phyloP scores from a whole-genome alignment of 2,797 vertebrate genomes.

The Columba guinea region DNA sequence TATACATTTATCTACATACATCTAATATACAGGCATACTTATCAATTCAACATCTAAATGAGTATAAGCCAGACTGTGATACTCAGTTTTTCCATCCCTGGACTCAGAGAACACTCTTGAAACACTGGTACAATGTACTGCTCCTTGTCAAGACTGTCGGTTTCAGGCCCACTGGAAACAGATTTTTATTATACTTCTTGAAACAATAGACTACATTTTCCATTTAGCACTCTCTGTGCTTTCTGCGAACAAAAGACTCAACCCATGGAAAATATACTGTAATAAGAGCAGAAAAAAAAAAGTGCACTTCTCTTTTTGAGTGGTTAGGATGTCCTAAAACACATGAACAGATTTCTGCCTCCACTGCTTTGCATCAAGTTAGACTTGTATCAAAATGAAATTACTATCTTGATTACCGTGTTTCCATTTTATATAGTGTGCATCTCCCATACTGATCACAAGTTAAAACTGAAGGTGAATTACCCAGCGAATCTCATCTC shows the following conservation, averaged over 20 bases:
- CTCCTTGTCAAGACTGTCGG: slow-evolving; percentile 5
- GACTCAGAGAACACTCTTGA: background rate
- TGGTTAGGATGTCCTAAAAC: background rate
- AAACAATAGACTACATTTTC: slow-evolving; percentile 55
- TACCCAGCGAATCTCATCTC: background rate
- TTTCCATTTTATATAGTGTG: background rate
- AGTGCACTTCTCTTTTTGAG: background rate
- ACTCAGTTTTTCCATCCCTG: slow-evolving; percentile 10
- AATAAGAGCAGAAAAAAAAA: slow-evolving; percentile 1
- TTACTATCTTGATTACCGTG: background rate
- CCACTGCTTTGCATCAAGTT: background rate
- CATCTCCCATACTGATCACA: background rate
- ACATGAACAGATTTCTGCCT: background rate
- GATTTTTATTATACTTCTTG: slow-evolving; percentile 59
- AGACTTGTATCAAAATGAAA: background rate
- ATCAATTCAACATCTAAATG: background rate
- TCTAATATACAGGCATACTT: background rate
- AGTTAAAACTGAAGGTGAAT: background rate
- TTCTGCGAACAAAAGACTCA: slow-evolving; percentile 45
- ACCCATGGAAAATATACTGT: slow-evolving; percentile 50
- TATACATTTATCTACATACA: background rate
- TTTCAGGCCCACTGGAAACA: slow-evolving; percentile 33
- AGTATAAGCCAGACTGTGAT: background rate
- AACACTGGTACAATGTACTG: background rate
- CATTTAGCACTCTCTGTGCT: slow-evolving; percentile 43